Evolutionary conservation across 2,113 vertebrate species (phyloP).

Genomic region (Gobius niger): DNA sequence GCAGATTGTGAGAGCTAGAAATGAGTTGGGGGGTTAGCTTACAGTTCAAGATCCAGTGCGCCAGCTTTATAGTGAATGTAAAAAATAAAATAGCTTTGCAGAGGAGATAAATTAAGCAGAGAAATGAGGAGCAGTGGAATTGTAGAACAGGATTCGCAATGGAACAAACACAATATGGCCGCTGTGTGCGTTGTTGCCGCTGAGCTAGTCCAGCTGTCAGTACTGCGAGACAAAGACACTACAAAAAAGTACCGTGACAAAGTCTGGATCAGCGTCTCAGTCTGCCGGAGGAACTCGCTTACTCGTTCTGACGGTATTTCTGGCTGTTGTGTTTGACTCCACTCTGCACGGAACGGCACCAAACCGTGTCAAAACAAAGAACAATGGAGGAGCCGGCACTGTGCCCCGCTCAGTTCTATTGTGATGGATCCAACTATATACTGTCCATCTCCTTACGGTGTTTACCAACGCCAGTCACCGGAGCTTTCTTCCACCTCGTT

Average conservation of each 20-base stretch:
- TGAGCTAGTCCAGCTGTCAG: neutral
- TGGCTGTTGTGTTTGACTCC: constrained; percentile 1
- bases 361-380: constrained; percentile 7
- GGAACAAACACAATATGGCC: no score
- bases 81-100: no score
- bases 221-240: neutral
- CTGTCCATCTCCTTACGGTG: neutral
- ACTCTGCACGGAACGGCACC: neutral
- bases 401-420: neutral
- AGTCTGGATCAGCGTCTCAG: neutral
- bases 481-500: neutral
- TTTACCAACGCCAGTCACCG: neutral
- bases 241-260: neutral
- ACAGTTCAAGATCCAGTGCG: no score
- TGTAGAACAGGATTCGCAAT: no score
- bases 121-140: no score
- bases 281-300: neutral
- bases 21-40: no score
- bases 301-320: neutral
- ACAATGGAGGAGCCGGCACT: neutral
- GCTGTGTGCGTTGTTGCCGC: neutral
- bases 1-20: no score
- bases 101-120: no score
- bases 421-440: neutral
- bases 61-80: no score